These are phyloP conservation scores for Isurus oxyrinchus DNA, from an alignment of 2,113 vertebrate species.

Conservation along the genomic window DNA sequence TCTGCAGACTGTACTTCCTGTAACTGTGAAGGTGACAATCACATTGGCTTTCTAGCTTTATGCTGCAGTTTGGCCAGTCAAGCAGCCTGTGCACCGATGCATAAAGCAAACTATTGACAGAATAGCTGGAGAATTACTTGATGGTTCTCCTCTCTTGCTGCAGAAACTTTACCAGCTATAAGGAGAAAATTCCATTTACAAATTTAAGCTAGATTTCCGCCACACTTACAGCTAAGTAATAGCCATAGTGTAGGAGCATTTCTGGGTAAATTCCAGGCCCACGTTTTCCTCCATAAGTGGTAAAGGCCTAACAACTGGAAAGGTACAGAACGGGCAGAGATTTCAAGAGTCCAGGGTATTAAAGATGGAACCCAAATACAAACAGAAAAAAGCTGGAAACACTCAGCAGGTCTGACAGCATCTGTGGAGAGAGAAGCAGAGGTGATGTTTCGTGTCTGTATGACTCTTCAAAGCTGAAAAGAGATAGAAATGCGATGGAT, in stretches of 20 bases:
- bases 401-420: too few species aligned
- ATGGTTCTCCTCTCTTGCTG: background rate
- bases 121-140: background rate
- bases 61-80: background rate
- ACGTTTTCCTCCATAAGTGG: background rate
- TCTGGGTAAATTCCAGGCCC: background rate
- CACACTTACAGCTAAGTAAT: too few species aligned
- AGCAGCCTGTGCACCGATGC: background rate
- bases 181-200: too few species aligned
- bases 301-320: background rate
- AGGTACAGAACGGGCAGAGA: background rate
- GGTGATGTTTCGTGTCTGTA: too few species aligned
- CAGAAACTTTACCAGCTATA: background rate
- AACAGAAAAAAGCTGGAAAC: too few species aligned
- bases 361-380: background rate
- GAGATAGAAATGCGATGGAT: too few species aligned
- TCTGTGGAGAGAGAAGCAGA: too few species aligned
- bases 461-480: too few species aligned
- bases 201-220: too few species aligned
- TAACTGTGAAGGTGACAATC: background rate
- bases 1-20: background rate
- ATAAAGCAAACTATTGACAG: background rate
- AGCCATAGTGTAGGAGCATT: background rate
- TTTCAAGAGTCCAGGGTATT: background rate
- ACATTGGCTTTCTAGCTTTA: background rate